Evolutionary conservation across 2,888 invertebrate genomes (phyloP).

Genomic region (Diadromus collaris): DNA sequence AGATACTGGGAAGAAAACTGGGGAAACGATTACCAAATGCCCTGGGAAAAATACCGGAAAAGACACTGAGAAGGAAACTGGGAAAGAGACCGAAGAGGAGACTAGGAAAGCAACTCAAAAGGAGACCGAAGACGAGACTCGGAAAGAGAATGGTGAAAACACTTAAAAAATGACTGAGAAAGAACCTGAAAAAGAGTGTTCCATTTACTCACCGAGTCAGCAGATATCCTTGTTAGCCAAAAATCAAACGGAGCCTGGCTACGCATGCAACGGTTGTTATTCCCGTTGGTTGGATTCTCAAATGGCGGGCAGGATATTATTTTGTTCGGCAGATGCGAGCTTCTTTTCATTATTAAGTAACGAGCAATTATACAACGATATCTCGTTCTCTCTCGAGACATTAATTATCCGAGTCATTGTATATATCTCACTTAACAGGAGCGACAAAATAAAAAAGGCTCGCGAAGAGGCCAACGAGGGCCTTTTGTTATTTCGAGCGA

Average conservation of each 20-base stretch:
- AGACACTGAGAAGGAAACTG: not conserved
- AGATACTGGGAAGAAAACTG: not conserved
- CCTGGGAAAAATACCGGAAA: too few relatives aligned
- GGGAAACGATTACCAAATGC: too few relatives aligned
- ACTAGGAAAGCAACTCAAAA: not conserved
- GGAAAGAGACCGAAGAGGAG: too few relatives aligned
- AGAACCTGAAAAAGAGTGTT: not conserved
- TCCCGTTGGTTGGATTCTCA: not conserved
- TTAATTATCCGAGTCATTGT: constrained; percentile 64
- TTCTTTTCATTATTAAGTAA: constrained; percentile 46
- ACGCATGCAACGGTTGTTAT: not conserved
- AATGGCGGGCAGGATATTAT: not conserved
- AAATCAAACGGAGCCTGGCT: not conserved
- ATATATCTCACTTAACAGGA: constrained; percentile 15
- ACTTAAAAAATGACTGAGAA: not conserved
- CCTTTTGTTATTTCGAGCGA: constrained; percentile 61
- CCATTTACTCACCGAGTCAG: not conserved
- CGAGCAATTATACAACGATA: constrained; percentile 54
- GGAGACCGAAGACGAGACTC: too few relatives aligned
- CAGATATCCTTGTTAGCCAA: not conserved
- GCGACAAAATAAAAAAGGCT: constrained; percentile 21
- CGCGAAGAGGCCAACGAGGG: not conserved
- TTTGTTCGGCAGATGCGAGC: constrained; percentile 41
- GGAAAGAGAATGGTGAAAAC: not conserved
- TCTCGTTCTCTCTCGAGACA: constrained; percentile 58